These are phyloP conservation scores for Drosophila aldrichi DNA, from an alignment of 2,888 invertebrate genomes.

Conservation along the genomic window DNA sequence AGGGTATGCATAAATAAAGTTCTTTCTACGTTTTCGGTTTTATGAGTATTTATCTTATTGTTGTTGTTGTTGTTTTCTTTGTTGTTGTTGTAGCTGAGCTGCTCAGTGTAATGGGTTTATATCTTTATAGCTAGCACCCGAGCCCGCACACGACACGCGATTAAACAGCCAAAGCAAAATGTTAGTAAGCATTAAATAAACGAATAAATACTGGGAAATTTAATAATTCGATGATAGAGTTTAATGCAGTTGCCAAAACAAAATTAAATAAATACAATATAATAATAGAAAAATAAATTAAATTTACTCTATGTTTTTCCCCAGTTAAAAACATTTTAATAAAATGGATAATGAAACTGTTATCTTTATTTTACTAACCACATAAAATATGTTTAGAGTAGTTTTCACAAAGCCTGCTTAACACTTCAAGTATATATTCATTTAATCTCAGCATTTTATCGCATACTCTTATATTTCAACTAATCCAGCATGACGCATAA, in stretches of 20 bases:
- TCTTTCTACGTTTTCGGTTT: slow-evolving; percentile 46
- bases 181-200: slow-evolving; percentile 3
- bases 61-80: slow-evolving; percentile 17
- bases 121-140: slow-evolving; percentile 63
- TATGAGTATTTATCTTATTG: slow-evolving; percentile 26
- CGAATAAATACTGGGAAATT: slow-evolving; percentile 5
- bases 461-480: not conserved
- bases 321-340: too few species aligned
- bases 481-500: slow-evolving; percentile 42
- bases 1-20: slow-evolving; percentile 25
- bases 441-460: slow-evolving; percentile 3
- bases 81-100: slow-evolving; percentile 19
- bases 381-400: not conserved
- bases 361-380: not conserved
- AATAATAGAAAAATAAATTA: not conserved
- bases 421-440: not conserved
- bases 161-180: slow-evolving; percentile 38
- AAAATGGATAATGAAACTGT: not conserved
- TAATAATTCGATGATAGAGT: not conserved
- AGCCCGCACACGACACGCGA: slow-evolving; percentile 61
- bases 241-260: not conserved
- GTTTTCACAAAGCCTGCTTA: not conserved
- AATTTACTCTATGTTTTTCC: too few species aligned
- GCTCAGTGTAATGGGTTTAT: slow-evolving; percentile 61
- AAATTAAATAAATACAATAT: not conserved